These are phyloP conservation scores for Caenorhabditis sp. DNA, from an alignment of 2,888 invertebrate genomes.

Conservation along the genomic window DNA sequence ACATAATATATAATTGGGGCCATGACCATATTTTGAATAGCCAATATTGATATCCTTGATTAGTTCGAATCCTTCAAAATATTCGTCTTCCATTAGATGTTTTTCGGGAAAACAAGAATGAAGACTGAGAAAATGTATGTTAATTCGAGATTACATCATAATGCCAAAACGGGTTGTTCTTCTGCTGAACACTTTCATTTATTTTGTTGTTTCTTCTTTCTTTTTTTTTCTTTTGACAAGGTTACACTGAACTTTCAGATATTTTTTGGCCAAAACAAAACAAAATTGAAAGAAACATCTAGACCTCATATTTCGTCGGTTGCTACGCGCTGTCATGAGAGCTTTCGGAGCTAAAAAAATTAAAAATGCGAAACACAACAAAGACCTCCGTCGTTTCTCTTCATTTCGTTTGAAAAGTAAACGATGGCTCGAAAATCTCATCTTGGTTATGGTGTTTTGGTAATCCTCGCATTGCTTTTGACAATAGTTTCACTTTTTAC, in stretches of 20 bases:
- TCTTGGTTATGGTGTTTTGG: slow-evolving; percentile 42
- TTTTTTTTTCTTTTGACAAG: background rate
- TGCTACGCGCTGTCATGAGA: background rate
- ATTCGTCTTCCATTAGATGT: slow-evolving; percentile 23
- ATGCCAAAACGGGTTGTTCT: background rate
- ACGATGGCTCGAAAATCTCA: slow-evolving; percentile 26
- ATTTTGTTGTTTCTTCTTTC: background rate
- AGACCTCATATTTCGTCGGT: background rate
- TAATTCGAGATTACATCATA: background rate
- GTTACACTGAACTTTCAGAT: background rate
- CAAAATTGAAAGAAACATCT: no score
- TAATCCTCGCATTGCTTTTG: slow-evolving; percentile 50
- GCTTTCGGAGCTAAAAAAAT: background rate
- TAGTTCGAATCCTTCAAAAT: slow-evolving; percentile 28
- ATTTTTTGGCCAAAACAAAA: no score
- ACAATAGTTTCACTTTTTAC: slow-evolving; percentile 60
- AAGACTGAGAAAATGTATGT: background rate
- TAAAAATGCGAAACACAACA: background rate
- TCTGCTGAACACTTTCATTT: no score
- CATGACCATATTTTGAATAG: slow-evolving; percentile 51
- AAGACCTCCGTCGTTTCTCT: background rate
- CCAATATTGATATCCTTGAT: slow-evolving; percentile 51
- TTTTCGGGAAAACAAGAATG: slow-evolving; percentile 1
- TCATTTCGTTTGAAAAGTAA: background rate
- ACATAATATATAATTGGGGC: slow-evolving; percentile 49